Evolutionary conservation across 2,888 invertebrate species (phyloP).

Genomic region (Cheilosia vernalis): DNA sequence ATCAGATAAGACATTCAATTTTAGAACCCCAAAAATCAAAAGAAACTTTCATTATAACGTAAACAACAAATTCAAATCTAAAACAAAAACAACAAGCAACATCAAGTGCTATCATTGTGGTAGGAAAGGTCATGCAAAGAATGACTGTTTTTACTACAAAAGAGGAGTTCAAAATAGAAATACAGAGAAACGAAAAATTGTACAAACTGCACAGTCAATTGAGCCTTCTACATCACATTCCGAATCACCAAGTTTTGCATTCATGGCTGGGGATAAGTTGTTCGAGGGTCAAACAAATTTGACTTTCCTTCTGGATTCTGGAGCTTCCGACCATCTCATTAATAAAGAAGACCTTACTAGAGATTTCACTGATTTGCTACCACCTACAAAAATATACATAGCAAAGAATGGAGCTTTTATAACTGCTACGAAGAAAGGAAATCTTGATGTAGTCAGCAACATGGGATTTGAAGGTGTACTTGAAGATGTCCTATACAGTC

Average conservation of each 20-base stretch:
- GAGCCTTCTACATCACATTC: slow-evolving; percentile 13
- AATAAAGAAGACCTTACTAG: slow-evolving; percentile 46
- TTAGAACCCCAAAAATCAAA: not conserved
- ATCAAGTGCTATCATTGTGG: slow-evolving; percentile 78
- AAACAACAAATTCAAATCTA: slow-evolving; percentile 1
- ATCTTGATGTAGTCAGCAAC: slow-evolving; percentile 77
- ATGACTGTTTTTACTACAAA: slow-evolving; percentile 76
- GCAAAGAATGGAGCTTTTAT: slow-evolving; percentile 77
- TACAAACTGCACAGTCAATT: not conserved
- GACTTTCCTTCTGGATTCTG: slow-evolving; percentile 40
- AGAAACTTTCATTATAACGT: not conserved
- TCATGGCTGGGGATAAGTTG: slow-evolving; percentile 29
- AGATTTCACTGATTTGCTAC: slow-evolving; percentile 49
- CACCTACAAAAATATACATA: slow-evolving; percentile 58
- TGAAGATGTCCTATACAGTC: slow-evolving; percentile 76
- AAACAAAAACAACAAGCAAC: not conserved
- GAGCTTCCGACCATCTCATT: slow-evolving; percentile 63
- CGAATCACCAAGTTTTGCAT: slow-evolving; percentile 10
- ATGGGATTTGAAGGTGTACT: slow-evolving; percentile 71
- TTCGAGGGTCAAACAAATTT: not conserved
- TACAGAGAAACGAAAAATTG: slow-evolving; percentile 7
- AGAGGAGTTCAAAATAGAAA: slow-evolving; percentile 25
- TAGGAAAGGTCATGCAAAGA: slow-evolving; percentile 77
- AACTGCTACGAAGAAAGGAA: slow-evolving; percentile 78
- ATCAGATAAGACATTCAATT: not conserved